Evolutionary conservation across 2,888 invertebrate species (phyloP).

Genomic region (Hypomecis atomaria): DNA sequence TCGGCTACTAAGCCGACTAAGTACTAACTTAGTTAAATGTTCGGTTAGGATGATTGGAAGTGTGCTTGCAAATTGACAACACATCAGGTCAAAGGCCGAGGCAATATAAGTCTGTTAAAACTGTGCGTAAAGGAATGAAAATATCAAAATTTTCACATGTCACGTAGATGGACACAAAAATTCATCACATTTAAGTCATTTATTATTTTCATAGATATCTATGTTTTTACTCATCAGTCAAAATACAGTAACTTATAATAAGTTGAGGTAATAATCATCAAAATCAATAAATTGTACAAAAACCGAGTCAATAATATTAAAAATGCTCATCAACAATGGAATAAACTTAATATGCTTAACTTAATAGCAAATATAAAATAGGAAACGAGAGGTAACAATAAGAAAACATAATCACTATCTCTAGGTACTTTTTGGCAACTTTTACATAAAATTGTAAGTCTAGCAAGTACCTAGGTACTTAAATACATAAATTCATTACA

Average conservation of each 20-base stretch:
- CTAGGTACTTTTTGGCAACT: conserved; percentile 18
- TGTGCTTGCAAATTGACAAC: too few species aligned
- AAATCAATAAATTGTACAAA: conserved; percentile 13
- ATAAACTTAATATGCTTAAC: neutral
- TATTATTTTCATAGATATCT: too few species aligned
- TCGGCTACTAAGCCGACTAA: too few species aligned
- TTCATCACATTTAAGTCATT: too few species aligned
- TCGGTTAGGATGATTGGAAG: too few species aligned
- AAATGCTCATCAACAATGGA: conserved; percentile 34
- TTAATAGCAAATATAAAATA: conserved; percentile 1
- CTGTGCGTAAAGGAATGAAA: too few species aligned
- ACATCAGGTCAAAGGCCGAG: too few species aligned
- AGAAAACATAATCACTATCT: conserved; percentile 17
- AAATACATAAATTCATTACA: neutral
- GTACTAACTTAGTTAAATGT: too few species aligned
- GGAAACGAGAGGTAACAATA: conserved; percentile 18
- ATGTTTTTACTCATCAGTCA: too few species aligned
- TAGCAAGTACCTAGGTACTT: neutral
- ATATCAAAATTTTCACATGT: too few species aligned
- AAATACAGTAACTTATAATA: neutral
- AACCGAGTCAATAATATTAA: conserved; percentile 30
- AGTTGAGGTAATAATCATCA: conserved; percentile 10
- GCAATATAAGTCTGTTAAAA: too few species aligned
- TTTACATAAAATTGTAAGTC: neutral
- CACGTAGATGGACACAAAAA: too few species aligned